These are phyloP conservation scores for Corythaixoides concolor DNA, from an alignment of 2,113 vertebrate species.

Conservation along the genomic window DNA sequence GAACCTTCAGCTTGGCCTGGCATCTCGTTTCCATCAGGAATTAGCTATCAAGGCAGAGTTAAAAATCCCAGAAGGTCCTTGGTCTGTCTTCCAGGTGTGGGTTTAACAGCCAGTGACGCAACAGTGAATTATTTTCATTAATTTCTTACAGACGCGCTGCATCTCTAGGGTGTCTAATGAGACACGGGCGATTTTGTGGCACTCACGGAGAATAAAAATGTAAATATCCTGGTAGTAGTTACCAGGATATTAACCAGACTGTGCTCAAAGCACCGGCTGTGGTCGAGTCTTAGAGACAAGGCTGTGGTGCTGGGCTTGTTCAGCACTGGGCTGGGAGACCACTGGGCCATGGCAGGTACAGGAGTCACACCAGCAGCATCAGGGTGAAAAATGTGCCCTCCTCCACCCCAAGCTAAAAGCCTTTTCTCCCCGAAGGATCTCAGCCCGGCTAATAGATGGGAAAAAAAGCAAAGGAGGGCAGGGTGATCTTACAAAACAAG, in stretches of 20 bases:
- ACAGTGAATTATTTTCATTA: background rate
- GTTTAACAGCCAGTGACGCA: background rate
- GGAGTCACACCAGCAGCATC: background rate
- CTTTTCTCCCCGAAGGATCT: background rate
- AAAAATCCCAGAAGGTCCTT: background rate
- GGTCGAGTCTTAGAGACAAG: background rate
- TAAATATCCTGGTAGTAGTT: background rate
- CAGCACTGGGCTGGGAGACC: too few relatives aligned
- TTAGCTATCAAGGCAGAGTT: background rate
- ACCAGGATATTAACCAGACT: background rate
- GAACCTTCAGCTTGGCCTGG: background rate
- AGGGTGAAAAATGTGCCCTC: background rate
- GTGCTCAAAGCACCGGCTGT: background rate
- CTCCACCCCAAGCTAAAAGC: background rate
- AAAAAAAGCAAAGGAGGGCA: background rate
- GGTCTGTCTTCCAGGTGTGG: background rate
- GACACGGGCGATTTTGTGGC: background rate
- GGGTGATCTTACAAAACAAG: background rate
- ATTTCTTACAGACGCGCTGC: background rate
- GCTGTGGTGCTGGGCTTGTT: background rate
- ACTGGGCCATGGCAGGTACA: background rate
- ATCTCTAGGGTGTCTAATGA: background rate
- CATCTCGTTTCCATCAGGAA: background rate
- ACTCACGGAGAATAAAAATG: rapidly evolving
- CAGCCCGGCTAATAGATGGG: background rate